Evolutionary conservation across 2,888 invertebrate species (phyloP).

Genomic region (Noctuana brunneofusca): DNA sequence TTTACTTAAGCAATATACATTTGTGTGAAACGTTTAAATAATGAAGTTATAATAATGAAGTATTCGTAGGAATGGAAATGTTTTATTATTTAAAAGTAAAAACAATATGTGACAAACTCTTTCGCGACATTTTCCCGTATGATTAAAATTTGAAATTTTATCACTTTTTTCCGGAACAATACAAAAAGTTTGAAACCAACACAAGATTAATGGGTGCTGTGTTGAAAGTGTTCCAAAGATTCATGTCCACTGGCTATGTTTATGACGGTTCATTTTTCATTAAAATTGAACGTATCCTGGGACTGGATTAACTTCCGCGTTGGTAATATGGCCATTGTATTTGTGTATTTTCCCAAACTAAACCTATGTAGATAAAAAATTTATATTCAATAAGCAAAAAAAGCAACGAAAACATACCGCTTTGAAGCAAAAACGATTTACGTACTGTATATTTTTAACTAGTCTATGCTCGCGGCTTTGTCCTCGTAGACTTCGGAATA

Average conservation of each 20-base stretch:
- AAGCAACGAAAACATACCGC: no score
- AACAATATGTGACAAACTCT: neutral
- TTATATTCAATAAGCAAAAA: no score
- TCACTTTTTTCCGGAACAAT: neutral
- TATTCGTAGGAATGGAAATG: no score
- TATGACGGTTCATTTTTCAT: constrained; percentile 31
- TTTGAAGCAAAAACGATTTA: no score
- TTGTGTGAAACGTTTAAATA: no score
- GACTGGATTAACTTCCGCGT: constrained; percentile 19
- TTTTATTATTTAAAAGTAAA: neutral
- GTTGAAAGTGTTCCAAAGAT: constrained; percentile 32
- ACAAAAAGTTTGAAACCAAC: constrained; percentile 28
- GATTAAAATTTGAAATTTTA: neutral
- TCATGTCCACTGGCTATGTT: constrained; percentile 29
- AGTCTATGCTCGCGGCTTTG: no score
- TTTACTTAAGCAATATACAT: no score
- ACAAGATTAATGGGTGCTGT: constrained; percentile 26
- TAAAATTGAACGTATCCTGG: constrained; percentile 25
- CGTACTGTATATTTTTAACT: no score
- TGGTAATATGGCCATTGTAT: neutral
- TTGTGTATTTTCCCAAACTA: neutral
- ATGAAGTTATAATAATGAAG: no score
- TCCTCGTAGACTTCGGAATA: no score
- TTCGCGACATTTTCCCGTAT: neutral
- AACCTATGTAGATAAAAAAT: no score